A percentile compares a stretch with the other conserved stretches of the same genome.
Evolutionary conservation across 2,113 vertebrate genomes (phyloP).

Genomic region (Channa argus): DNA sequence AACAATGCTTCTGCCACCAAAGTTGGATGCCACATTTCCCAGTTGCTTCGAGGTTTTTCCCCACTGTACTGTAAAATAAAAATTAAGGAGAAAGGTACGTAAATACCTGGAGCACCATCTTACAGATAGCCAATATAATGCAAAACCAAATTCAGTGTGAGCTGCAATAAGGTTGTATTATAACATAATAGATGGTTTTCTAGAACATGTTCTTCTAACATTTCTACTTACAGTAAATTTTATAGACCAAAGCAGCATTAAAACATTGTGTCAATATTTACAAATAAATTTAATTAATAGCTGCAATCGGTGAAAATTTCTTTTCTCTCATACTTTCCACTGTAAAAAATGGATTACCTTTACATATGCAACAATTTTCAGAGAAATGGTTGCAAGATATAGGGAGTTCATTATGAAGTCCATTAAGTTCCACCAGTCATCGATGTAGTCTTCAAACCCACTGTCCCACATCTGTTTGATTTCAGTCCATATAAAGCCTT

Average conservation of each 20-base stretch:
- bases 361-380: conserved; percentile 94
- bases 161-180: no score
- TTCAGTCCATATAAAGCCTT: conserved; percentile 98
- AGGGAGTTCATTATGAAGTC: conserved; percentile 99
- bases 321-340: neutral
- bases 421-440: conserved; percentile 99
- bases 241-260: neutral
- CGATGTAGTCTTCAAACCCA: conserved; percentile 95
- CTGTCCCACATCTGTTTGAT: conserved; percentile 99
- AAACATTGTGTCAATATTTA: neutral
- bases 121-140: no score
- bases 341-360: conserved; percentile 85
- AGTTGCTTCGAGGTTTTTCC: conserved; percentile 81
- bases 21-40: conserved; percentile 98
- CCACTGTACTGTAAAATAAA: conserved; percentile 86
- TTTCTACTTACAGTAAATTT: no score
- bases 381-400: conserved; percentile 95
- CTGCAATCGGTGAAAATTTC: neutral
- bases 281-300: no score
- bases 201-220: no score
- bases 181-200: no score
- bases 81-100: conserved; percentile 1
- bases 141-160: no score
- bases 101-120: no score
- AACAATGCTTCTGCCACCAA: conserved; percentile 96